A percentile compares a stretch with the other conserved stretches of the same genome.
Evolutionary conservation across 2,797 vertebrate species (phyloP).

Genomic region (Aulostomus chinensis): DNA sequence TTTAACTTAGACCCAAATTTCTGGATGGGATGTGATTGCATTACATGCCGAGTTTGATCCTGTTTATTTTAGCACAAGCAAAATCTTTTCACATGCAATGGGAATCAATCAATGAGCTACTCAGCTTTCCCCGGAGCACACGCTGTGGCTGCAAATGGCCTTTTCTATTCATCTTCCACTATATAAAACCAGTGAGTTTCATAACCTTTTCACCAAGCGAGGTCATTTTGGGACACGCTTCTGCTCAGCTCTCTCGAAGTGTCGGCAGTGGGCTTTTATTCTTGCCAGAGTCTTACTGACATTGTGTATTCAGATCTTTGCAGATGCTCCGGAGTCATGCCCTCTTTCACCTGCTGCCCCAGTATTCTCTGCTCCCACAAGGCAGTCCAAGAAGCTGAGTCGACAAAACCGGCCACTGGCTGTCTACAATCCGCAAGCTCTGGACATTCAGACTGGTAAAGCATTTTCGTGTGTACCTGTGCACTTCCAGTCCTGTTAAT

Average conservation of each 20-base stretch:
- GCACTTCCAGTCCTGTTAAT: too few relatives aligned
- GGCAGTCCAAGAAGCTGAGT: slow-evolving; percentile 88
- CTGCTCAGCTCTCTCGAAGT: slow-evolving; percentile 15
- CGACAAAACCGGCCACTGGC: slow-evolving; percentile 91
- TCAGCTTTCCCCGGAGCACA: slow-evolving; percentile 36
- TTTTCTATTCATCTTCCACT: slow-evolving; percentile 43
- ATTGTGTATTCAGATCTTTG: slow-evolving; percentile 88
- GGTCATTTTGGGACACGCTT: slow-evolving; percentile 53
- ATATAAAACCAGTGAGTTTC: slow-evolving; percentile 39
- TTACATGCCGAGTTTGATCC: slow-evolving; percentile 27
- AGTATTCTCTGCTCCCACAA: slow-evolving; percentile 86
- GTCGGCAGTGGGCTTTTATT: slow-evolving; percentile 21
- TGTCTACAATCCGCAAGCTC: slow-evolving; percentile 89
- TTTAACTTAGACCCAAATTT: slow-evolving; percentile 41
- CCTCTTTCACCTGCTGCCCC: slow-evolving; percentile 76
- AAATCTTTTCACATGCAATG: slow-evolving; percentile 42
- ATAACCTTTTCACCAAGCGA: slow-evolving; percentile 34
- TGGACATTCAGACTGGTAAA: slow-evolving; percentile 93
- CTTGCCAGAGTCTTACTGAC: slow-evolving; percentile 28
- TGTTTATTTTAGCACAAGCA: slow-evolving; percentile 48
- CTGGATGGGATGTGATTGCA: slow-evolving; percentile 24
- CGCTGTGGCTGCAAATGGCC: slow-evolving; percentile 50
- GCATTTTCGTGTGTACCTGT: slow-evolving; percentile 15
- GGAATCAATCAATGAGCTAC: slow-evolving; percentile 44
- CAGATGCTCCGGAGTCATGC: slow-evolving; percentile 86